Evolutionary conservation across 2,888 invertebrate genomes (phyloP), one percentile per base, ranked within the genome.

Genomic region (Hypolimnas misippus): DNA sequence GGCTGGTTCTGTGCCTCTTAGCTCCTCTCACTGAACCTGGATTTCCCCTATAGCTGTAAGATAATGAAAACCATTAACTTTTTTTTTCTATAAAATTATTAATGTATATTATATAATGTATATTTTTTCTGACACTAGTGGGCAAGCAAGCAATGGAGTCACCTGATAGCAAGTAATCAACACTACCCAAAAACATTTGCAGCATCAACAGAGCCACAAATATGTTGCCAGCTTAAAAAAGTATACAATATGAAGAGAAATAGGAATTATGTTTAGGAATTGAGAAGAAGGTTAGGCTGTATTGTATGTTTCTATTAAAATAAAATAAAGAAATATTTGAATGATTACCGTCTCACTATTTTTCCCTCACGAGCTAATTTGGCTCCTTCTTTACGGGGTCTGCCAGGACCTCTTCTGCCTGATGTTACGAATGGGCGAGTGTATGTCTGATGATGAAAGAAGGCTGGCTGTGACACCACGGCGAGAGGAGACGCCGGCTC

Each of bases 351-450:
- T 75, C 91, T 82, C 40, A 92, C 92, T 76, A 92, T 91, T 74
- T 92, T 92, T 42, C 92, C 92, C 70, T 92, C 92, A 57, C 87
- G 76, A 16, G 91, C 83, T 57, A 91, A 73, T 70, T 92, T 91
- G 73, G 93, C 93, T 63, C 95, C 95, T 83, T 96, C 96, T 77
- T 96, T 96, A 67, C 96, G 93, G 10, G 97, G 96, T 74, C 97
- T 92, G 12, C 97, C 96, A 16, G 96, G 95, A 53, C 96, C 96
- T 69, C 96, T 93, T 70, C 95, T 93, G 57, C 94, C 94, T 60
- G 93, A 86, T 8, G 89, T 87, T 67, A 92, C 92, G 73, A 91
- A 92, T 49, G 92, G 91, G 29, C 92, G 75, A 10, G 88, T 80
- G 66, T 90, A 92, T 1, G 84, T 82, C 71, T 89, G 91, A 62